Evolutionary conservation across 2,888 invertebrate species (phyloP).

Genomic region (Teleogryllus oceanicus): DNA sequence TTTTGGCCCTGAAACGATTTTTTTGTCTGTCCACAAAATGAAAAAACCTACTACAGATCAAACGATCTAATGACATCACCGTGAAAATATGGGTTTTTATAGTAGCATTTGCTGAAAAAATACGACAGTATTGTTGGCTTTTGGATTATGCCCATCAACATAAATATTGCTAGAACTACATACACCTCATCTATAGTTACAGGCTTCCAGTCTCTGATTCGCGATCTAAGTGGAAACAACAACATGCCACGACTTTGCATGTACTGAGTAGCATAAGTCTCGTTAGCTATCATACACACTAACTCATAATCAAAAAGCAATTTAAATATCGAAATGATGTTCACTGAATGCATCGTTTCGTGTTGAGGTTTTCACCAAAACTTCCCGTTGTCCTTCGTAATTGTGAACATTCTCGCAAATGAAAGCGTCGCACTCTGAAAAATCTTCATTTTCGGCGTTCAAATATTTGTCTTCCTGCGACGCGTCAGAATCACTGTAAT

Average conservation of each 20-base stretch:
- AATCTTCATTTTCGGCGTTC: background rate
- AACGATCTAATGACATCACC: slow-evolving; percentile 18
- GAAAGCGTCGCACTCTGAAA: background rate
- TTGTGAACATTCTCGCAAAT: too few relatives aligned
- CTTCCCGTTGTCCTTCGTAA: too few relatives aligned
- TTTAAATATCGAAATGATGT: background rate
- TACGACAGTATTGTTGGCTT: slow-evolving; percentile 25
- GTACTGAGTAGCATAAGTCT: background rate
- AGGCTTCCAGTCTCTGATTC: slow-evolving; percentile 23
- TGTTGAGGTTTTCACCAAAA: background rate
- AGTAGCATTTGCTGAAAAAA: slow-evolving; percentile 24
- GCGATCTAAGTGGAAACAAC: background rate
- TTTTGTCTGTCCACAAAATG: background rate
- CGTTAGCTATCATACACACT: background rate
- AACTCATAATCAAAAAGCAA: background rate
- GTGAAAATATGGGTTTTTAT: slow-evolving; percentile 23
- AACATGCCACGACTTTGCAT: background rate
- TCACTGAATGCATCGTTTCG: background rate
- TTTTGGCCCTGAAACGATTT: background rate
- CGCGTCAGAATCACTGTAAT: background rate
- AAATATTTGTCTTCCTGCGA: background rate
- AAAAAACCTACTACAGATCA: background rate
- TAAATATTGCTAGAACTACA: slow-evolving; percentile 22
- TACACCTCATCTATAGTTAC: slow-evolving; percentile 21
- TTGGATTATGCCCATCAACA: slow-evolving; percentile 28